Conservation (phyloP, 2,113 vertebrate genomes). For the Gopherus evgoodei region DNA sequence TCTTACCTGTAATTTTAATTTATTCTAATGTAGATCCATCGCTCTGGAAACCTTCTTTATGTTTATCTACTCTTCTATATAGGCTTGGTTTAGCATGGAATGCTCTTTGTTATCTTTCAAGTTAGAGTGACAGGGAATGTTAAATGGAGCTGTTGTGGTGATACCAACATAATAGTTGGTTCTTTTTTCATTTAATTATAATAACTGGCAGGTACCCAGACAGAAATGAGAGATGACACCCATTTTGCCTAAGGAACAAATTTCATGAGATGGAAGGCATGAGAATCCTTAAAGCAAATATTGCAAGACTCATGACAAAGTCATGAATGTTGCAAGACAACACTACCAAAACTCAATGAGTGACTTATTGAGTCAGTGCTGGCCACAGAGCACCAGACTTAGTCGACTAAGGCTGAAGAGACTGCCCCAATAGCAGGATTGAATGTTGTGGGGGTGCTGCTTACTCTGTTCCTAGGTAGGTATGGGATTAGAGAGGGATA, state of each 20-base stretch:
- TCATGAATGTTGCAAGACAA: too few species aligned
- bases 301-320: too few species aligned
- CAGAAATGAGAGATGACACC: too few species aligned
- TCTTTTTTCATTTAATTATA: background rate
- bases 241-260: too few species aligned
- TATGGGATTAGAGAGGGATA: background rate
- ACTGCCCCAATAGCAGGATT: too few species aligned
- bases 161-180: background rate
- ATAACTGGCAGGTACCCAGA: background rate
- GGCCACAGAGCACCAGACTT: too few species aligned
- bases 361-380: too few species aligned
- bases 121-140: background rate
- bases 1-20: background rate
- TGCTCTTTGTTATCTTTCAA: background rate
- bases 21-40: background rate
- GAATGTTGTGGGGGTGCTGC: accelerated
- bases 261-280: too few species aligned
- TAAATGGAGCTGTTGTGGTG: background rate
- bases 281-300: too few species aligned
- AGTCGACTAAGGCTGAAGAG: too few species aligned
- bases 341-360: too few species aligned
- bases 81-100: background rate
- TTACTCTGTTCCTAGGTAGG: background rate
- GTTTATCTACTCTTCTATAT: background rate
- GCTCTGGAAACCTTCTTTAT: background rate